Evolutionary conservation across 2,888 invertebrate genomes (phyloP), one percentile per base, ranked within the genome.

Genomic region (Platynereis dumerilii): DNA sequence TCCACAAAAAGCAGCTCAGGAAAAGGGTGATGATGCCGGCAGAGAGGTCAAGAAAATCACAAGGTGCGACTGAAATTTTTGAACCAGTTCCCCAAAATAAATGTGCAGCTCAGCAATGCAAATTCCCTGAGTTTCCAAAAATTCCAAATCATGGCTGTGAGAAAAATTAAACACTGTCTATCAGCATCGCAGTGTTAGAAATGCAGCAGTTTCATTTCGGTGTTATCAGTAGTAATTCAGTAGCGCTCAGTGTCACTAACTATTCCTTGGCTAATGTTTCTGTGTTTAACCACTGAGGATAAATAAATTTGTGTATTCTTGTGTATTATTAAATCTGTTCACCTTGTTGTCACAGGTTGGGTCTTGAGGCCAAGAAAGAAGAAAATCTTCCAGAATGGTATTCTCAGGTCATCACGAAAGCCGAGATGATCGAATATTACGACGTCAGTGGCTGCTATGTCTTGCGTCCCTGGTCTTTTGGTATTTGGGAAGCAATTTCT

Each of bases 401-500:
- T 84, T 93, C 96, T 0, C 97, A 97, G 87, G 89, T 91, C 7
- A 88, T 91, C 68, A 92, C 92, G 0, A 94, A 94, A 84, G 91
- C 96, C 54, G 98, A 99, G 86, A 89, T 99, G 89, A 98, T 99
- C 63, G 98, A 99, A 83, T 99, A 99, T 86, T 99, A 99, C 83
- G 97, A 99, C 85, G 96, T 99, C 2, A 96, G 96, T 60, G 99
- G 99, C 0, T 99, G 99, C 85, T 99, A 99, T 85, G 95, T 99
- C 76, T 88, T 99, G 60, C 90, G 98, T 24, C 98, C 96, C 12
- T 98, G 98, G 97, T 91, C 97, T 15, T 99, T 90, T 85, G 89
- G 92, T 65, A 93, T 99, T 76, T 99, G 99, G 99, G 96, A 98
- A 80, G 80, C 85, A 0, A 95, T 99, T 68, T 90, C 90, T 75